Conservation (phyloP, 1,140 invertebrate genomes). For the Zaprionus capensis region DNA sequence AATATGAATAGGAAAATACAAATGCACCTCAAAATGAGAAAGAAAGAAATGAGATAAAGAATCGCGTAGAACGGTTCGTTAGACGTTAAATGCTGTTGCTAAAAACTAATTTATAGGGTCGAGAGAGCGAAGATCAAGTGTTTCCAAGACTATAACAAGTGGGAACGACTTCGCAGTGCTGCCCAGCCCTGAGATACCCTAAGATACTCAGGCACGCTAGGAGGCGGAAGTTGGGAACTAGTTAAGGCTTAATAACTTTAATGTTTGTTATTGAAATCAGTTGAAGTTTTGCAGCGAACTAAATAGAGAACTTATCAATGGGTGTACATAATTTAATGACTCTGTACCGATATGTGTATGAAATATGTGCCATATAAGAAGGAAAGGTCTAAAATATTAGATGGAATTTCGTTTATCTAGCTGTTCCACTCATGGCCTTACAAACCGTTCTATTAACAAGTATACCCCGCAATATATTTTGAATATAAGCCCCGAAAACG, state of each 20-base stretch:
- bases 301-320: not conserved
- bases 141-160: slow-evolving; percentile 14
- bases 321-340: not conserved
- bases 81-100: slow-evolving; percentile 49
- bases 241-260: not conserved
- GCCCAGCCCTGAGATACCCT: not conserved
- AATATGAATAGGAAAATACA: slow-evolving; percentile 35
- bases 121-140: slow-evolving; percentile 27
- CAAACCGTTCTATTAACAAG: not conserved
- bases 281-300: not conserved
- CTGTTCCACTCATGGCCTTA: not conserved
- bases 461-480: not conserved
- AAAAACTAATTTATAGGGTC: slow-evolving; percentile 57
- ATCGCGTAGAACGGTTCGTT: slow-evolving; percentile 34
- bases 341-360: not conserved
- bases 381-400: too few species aligned
- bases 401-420: not conserved
- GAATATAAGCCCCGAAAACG: not conserved
- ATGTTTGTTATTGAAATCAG: slow-evolving; percentile 3
- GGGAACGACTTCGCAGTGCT: not conserved
- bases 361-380: not conserved
- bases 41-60: slow-evolving; percentile 13
- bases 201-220: not conserved
- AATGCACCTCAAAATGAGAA: slow-evolving; percentile 12
- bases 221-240: not conserved